Evolutionary conservation across 2,888 invertebrate species (phyloP).

Genomic region (Crocallis elinguaria): DNA sequence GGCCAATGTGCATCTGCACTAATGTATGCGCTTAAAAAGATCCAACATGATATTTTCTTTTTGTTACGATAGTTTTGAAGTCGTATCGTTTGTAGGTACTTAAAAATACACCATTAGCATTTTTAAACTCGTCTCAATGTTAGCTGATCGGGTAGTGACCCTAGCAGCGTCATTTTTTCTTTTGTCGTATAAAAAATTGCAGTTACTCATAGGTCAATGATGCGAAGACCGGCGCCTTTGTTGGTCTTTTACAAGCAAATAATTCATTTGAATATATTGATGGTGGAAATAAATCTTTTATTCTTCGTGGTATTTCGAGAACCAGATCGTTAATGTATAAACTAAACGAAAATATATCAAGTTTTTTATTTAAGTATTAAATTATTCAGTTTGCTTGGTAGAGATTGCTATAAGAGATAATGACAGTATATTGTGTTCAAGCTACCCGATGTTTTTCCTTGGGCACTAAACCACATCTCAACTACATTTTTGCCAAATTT

Average conservation of each 20-base stretch:
- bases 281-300: conserved; percentile 46
- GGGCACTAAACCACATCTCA: too few species aligned
- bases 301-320: conserved; percentile 36
- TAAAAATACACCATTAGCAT: conserved; percentile 18
- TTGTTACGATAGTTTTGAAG: neutral
- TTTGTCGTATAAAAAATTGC: conserved; percentile 33
- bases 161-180: conserved; percentile 30
- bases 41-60: neutral
- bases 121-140: conserved; percentile 34
- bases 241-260: conserved; percentile 45
- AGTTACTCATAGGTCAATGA: conserved; percentile 77
- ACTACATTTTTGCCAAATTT: too few species aligned
- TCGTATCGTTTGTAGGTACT: conserved; percentile 13
- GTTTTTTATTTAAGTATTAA: too few species aligned
- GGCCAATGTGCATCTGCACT: too few species aligned
- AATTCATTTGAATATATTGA: conserved; percentile 48
- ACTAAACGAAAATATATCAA: neutral
- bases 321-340: too few species aligned
- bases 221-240: conserved; percentile 56
- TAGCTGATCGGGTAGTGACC: conserved; percentile 41
- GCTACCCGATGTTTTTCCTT: too few species aligned
- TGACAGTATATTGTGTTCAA: too few species aligned
- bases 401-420: too few species aligned
- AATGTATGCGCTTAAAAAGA: neutral
- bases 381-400: too few species aligned